These are phyloP conservation scores for Hyles euphorbiae DNA, from an alignment of 1,140 invertebrate genomes.

Conservation along the genomic window DNA sequence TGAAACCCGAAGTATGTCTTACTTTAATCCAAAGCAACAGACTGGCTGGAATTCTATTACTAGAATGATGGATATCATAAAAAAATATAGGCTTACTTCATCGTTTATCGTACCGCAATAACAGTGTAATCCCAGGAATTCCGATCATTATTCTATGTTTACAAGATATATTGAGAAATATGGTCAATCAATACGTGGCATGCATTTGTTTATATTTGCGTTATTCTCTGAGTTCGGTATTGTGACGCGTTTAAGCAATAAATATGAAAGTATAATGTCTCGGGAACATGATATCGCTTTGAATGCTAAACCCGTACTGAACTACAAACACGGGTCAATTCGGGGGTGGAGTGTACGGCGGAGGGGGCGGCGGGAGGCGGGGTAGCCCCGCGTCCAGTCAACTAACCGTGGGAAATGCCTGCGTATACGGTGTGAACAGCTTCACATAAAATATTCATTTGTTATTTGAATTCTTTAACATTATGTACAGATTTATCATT, in stretches of 20 bases:
- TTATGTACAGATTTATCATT: conserved; percentile 24
- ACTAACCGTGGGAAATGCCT: conserved; percentile 62
- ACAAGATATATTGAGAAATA: too few relatives aligned
- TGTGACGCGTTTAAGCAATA: conserved; percentile 62
- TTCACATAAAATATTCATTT: conserved; percentile 40
- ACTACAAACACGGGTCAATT: conserved; percentile 57
- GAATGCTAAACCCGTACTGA: conserved; percentile 68
- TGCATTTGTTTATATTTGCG: too few relatives aligned
- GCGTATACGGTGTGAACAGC: conserved; percentile 44
- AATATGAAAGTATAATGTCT: conserved; percentile 69
- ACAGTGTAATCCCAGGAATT: too few relatives aligned
- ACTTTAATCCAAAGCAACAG: too few relatives aligned
- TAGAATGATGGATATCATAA: too few relatives aligned
- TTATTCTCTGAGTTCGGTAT: conserved; percentile 14
- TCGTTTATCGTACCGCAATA: too few relatives aligned
- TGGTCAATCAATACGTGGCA: too few relatives aligned
- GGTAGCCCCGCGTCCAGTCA: conserved; percentile 31
- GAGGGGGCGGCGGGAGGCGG: conserved; percentile 29
- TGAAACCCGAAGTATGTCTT: too few relatives aligned
- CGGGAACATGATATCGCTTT: conserved; percentile 58
- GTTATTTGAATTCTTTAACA: conserved; percentile 42
- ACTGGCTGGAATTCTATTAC: too few relatives aligned
- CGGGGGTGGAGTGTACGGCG: conserved; percentile 32
- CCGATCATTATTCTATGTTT: too few relatives aligned
- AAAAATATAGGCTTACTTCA: too few relatives aligned